phyloP scores from a whole-genome alignment of 2,797 vertebrate species.

The Anas georgica region DNA sequence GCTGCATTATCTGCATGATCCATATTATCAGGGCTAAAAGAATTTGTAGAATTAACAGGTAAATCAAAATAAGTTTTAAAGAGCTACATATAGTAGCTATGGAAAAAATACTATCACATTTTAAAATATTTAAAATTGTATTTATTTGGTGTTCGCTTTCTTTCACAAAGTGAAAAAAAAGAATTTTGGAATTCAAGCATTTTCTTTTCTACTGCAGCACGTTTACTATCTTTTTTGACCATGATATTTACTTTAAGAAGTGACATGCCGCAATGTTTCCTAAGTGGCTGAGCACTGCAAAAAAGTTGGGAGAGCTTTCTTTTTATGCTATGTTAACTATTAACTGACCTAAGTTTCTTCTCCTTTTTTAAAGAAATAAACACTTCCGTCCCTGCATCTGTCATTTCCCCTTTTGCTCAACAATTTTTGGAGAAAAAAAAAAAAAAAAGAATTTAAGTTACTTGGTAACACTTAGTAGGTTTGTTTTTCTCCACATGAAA shows the following conservation, averaged over 20 bases:
- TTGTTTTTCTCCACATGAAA: neutral
- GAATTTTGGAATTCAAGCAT: neutral
- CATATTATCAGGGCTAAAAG: slow-evolving; percentile 86
- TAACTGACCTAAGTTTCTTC: neutral
- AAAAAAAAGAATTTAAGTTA: neutral
- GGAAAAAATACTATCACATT: neutral
- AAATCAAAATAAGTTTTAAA: neutral
- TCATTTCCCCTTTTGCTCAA: neutral
- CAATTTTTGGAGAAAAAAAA: neutral
- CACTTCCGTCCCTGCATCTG: neutral
- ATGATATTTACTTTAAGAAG: neutral
- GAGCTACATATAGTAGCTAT: neutral
- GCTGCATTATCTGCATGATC: slow-evolving; percentile 88
- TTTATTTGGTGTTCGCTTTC: neutral
- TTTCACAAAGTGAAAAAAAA: accelerated
- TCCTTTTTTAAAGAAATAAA: neutral
- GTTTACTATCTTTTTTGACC: neutral
- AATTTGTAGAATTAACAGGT: neutral
- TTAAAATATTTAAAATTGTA: too few species aligned
- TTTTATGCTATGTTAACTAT: neutral
- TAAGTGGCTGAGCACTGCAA: neutral
- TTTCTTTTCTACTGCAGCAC: neutral
- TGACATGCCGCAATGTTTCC: neutral
- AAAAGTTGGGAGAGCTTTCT: neutral
- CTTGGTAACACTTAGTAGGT: neutral